Evolutionary conservation across 2,888 invertebrate genomes (phyloP), one percentile per base, ranked within the genome.

Genomic region (Amphiduros pacificus): DNA sequence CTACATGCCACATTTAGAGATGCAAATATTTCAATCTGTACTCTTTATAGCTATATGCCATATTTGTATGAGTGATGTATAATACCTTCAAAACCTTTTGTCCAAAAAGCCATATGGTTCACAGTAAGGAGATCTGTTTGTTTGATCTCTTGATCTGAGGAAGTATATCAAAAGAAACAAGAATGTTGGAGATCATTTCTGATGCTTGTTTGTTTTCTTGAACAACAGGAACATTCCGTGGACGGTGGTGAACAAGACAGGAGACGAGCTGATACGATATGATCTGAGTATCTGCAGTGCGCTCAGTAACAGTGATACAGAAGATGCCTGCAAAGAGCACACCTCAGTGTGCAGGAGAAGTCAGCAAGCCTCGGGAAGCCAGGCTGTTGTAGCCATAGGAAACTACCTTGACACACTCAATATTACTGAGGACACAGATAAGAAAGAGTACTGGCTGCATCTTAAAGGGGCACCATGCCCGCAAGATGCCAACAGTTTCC

Each of bases 401-500:
- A 61, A 55, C 53, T 50, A 55, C 36, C 48, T 56, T 26, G 17
- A 17, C 6, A 5, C 36, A 1, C 28, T 55, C 2, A 54, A 61
- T 48, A 20, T 55, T 6, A 61, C 61, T 5, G 51, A 40, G 26
- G 41, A 50, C 27, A 20, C 36, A 6, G 41, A 50, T 6, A 61
- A 50, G 31, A 41, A 27, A 5, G 36, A 49, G 28, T 29, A 49
- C 17, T 56, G 55, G 51, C 20, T 55, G 11, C 24, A 22, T 14
- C 24, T 61, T 20, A 40, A 62, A 4, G 77, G 77, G 2, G 70
- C 70, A 17, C 14, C 53, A 0, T 76, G 76, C 53, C 64, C 67
- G 2, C 66, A 62, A 2, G 41, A 57, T 20, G 50, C 59, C 0
- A 41, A 49, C 1, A 63, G 68, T 29, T 59, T 64, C 32, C 65